Conservation (phyloP, 1,140 invertebrate species). For the Drosophila willistoni region DNA sequence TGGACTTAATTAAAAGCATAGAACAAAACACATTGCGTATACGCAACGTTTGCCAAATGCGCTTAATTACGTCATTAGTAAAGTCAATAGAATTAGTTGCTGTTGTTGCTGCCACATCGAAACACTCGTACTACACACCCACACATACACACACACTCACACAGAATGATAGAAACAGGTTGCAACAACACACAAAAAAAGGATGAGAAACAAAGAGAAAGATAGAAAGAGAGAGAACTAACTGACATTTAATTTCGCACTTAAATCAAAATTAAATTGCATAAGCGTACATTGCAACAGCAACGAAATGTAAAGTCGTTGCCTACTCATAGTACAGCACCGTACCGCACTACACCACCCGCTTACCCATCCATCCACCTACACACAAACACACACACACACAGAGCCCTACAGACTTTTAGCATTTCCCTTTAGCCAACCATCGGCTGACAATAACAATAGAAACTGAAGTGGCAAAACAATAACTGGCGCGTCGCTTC, state of each 20-base stretch:
- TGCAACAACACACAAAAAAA: conserved; percentile 22
- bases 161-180: conserved; percentile 29
- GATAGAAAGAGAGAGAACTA: conserved; percentile 21
- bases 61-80: conserved; percentile 81
- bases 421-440: conserved; percentile 14
- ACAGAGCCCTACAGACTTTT: not conserved
- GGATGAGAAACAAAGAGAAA: not conserved
- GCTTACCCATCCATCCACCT: not conserved
- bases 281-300: conserved; percentile 32
- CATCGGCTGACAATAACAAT: conserved; percentile 73
- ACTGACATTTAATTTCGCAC: conserved; percentile 67
- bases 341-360: not conserved
- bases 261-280: conserved; percentile 81
- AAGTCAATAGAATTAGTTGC: conserved; percentile 79
- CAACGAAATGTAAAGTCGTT: conserved; percentile 67
- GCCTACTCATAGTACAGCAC: conserved; percentile 27
- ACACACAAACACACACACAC: not conserved
- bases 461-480: conserved; percentile 80
- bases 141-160: not conserved
- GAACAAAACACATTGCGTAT: conserved; percentile 57
- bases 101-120: conserved; percentile 31
- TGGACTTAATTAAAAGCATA: conserved; percentile 74
- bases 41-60: conserved; percentile 65
- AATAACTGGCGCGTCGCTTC: conserved; percentile 73
- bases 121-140: not conserved